Base-by-base conservation (phyloP, 1,140 invertebrate genomes). In the Lutraria rhynchaena region DNA sequence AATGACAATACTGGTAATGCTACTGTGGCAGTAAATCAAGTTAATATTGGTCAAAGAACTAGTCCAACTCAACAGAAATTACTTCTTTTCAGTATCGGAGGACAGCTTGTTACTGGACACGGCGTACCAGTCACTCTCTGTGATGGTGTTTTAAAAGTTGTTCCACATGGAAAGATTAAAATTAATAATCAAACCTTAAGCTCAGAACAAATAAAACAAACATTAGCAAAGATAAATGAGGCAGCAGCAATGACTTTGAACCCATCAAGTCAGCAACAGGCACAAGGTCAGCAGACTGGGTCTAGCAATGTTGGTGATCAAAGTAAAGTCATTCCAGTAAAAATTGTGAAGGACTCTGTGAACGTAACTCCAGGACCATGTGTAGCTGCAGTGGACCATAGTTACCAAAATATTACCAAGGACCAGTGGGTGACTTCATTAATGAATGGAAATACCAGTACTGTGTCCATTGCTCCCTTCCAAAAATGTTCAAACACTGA, bases 31-130 rank as follows among this genome's bases (percentile, higher is more conserved):
- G 24, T 67, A n/a, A 67, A 67, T 31, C 63, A 46, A 41, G 63
- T 67, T 1, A 67, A 37, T 31, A 17, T 51, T 22, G 63, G 41
- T n/a, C 63, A 67, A 41, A 67, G 44, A 27, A 41, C 60, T 44
- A 46, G 53, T 81, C 55, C 51, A 24, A 49, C 41, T 17, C 78
- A 73, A 33, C 78, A 81, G 22, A 81, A 81, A 61, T 41, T 81
- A 17, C 24, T 74, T 15, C 67, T 81, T 9, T 86, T 82, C 63
- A 87, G 74, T 57, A 82, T 87, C 41, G 82, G 82, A 58, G 86
- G 86, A n/a, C 82, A 87, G 65, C 65, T 87, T 71, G 82, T 85
- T 7, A 87, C 86, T 24, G 76, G 84, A 4, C 86, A 87, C n/a
- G 86, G 86, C 33, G 77, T 87, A 27, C 86, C 86, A 46, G 86